Percentiles rank a stretch among this genome's conserved stretches.
These are phyloP conservation scores for Hyposmocoma kahamanoa DNA, from an alignment of 1,140 invertebrate species.

Conservation along the genomic window DNA sequence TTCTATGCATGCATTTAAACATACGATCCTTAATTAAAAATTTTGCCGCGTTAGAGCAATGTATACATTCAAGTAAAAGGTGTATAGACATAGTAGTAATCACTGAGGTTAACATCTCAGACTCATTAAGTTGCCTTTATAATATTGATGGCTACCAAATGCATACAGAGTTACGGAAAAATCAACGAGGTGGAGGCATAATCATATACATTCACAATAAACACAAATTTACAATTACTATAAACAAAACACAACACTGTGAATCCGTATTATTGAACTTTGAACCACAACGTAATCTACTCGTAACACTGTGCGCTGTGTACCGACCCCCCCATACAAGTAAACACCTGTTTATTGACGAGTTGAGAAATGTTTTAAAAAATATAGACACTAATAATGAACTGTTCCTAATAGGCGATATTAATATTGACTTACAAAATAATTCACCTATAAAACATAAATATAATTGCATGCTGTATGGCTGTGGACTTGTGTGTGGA, in stretches of 20 bases:
- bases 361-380: not conserved
- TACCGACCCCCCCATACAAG: constrained; percentile 1
- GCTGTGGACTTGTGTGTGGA: constrained; percentile 14
- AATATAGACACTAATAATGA: not conserved
- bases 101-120: not conserved
- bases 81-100: not conserved
- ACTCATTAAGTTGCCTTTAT: not conserved
- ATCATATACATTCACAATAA: not conserved
- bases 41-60: not conserved
- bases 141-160: not conserved
- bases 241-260: not conserved
- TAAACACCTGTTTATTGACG: constrained; percentile 2
- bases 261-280: not conserved
- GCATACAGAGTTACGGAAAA: not conserved
- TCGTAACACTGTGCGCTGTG: not conserved
- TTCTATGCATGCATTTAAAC: not conserved
- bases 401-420: not conserved
- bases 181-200: not conserved
- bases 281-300: not conserved
- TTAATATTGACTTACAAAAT: constrained; percentile 1
- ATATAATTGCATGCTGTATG: constrained; percentile 1
- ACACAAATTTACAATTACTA: not conserved
- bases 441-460: constrained; percentile 7
- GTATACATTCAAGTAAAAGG: not conserved
- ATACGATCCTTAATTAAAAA: not conserved